Conservation (phyloP, 2,888 invertebrate species). For the Drosophila algonquin region DNA sequence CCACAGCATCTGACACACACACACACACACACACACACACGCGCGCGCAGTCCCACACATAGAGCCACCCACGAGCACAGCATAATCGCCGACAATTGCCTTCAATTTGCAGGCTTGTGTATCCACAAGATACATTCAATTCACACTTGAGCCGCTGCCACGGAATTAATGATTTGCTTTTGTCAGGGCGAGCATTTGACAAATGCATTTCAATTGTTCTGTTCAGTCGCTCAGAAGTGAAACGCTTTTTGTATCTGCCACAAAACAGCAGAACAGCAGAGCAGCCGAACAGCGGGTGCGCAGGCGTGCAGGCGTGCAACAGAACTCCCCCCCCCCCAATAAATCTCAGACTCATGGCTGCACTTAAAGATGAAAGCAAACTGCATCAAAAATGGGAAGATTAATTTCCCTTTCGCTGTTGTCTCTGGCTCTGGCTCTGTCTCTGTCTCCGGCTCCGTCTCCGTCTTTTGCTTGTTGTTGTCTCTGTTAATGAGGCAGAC, state of each 20-base stretch:
- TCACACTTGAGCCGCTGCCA: constrained; percentile 5
- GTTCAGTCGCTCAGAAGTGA: constrained; percentile 14
- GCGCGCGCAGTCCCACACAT: neutral
- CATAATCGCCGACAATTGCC: constrained; percentile 60
- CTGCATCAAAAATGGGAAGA: constrained; percentile 42
- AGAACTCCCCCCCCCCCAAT: neutral
- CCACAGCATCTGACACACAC: constrained; percentile 27
- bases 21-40: no score
- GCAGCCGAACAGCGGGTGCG: constrained; percentile 6
- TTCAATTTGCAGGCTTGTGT: constrained; percentile 60
- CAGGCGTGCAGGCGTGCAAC: constrained; percentile 41
- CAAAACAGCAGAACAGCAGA: constrained; percentile 1
- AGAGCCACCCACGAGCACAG: constrained; percentile 17
- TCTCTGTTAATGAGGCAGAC: constrained; percentile 54
- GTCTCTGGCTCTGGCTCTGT: constrained; percentile 28
- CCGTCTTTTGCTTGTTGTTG: constrained; percentile 25
- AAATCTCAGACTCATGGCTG: constrained; percentile 41
- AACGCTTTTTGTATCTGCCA: constrained; percentile 18
- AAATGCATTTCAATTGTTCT: constrained; percentile 77
- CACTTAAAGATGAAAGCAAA: constrained; percentile 13
- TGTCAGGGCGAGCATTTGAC: constrained; percentile 53
- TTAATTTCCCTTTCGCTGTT: constrained; percentile 46
- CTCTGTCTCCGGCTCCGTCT: constrained; percentile 23
- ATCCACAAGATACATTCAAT: constrained; percentile 57
- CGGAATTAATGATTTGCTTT: constrained; percentile 59